Conservation (phyloP, 2,797 vertebrate species). For the Phalanger gymnotis region DNA sequence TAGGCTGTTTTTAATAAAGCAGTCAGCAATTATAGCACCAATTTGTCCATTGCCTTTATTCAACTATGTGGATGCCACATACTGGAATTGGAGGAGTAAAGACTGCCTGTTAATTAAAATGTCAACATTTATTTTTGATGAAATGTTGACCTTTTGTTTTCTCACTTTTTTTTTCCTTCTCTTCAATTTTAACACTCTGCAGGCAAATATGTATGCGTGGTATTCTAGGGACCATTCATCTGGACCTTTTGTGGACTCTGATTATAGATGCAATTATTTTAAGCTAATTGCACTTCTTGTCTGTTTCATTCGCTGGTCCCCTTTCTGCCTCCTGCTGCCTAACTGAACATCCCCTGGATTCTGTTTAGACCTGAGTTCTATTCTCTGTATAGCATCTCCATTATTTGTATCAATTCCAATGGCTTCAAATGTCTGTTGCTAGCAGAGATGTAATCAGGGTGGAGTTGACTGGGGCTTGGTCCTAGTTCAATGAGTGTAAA, state of each 20-base stretch:
- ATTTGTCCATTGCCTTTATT: background rate
- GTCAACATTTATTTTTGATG: slow-evolving; percentile 38
- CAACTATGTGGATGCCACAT: background rate
- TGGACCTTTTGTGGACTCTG: slow-evolving; percentile 20
- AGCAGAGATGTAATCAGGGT: background rate
- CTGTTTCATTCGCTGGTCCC: background rate
- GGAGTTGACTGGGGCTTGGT: background rate
- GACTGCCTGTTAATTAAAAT: slow-evolving; percentile 55
- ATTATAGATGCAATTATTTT: background rate
- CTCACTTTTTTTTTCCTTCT: slow-evolving; percentile 11
- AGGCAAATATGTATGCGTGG: background rate
- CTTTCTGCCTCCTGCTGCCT: background rate
- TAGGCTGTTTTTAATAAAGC: background rate
- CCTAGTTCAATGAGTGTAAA: background rate
- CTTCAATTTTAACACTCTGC: background rate
- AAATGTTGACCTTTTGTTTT: slow-evolving; percentile 43
- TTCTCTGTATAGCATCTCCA: background rate
- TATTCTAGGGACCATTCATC: background rate
- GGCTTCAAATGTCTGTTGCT: background rate
- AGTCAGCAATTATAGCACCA: slow-evolving; percentile 2
- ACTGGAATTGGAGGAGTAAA: slow-evolving; percentile 20
- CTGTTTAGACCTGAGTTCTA: background rate
- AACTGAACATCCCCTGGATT: background rate
- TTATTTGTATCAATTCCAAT: background rate
- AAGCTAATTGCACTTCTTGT: slow-evolving; percentile 3